Percentiles rank a stretch among this genome's conserved stretches.
Evolutionary conservation across 2,888 invertebrate species (phyloP).

Genomic region (Lamellibrachia columna): DNA sequence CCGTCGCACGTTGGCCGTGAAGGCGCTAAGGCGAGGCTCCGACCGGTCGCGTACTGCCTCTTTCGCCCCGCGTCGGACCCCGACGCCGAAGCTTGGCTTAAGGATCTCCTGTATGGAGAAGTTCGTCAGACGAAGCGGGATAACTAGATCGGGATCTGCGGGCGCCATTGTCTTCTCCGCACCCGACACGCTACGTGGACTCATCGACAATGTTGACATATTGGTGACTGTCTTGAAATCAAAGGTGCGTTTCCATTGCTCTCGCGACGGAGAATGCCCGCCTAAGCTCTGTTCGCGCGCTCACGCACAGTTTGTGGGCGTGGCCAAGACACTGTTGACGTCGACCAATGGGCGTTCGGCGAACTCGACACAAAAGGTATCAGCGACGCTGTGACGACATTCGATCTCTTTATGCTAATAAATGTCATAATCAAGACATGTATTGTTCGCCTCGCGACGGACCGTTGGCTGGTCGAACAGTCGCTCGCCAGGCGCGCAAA

Average conservation of each 20-base stretch:
- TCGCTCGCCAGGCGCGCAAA: not conserved
- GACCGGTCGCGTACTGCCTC: not conserved
- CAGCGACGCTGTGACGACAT: not conserved
- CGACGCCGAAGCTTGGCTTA: not conserved
- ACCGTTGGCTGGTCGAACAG: not conserved
- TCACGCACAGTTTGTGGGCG: not conserved
- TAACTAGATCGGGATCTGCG: not conserved
- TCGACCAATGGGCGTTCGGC: not conserved
- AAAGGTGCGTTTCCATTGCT: not conserved
- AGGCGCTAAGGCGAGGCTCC: not conserved
- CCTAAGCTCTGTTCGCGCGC: not conserved
- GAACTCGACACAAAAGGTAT: not conserved
- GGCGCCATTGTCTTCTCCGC: not conserved
- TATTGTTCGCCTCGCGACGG: not conserved
- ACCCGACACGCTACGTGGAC: not conserved
- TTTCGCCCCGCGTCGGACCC: not conserved
- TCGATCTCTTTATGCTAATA: not conserved
- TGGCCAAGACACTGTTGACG: not conserved
- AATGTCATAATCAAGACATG: slow-evolving; percentile 16
- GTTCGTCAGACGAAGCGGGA: not conserved
- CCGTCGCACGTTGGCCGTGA: slow-evolving; percentile 10
- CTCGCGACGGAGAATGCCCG: not conserved
- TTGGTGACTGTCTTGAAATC: not conserved
- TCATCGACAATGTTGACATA: slow-evolving; percentile 12
- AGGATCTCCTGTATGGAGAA: slow-evolving; percentile 6